A percentile compares a stretch with the other conserved stretches of the same genome.
Conservation (phyloP, 2,113 vertebrate genomes). For the Urocitellus parryii region DNA sequence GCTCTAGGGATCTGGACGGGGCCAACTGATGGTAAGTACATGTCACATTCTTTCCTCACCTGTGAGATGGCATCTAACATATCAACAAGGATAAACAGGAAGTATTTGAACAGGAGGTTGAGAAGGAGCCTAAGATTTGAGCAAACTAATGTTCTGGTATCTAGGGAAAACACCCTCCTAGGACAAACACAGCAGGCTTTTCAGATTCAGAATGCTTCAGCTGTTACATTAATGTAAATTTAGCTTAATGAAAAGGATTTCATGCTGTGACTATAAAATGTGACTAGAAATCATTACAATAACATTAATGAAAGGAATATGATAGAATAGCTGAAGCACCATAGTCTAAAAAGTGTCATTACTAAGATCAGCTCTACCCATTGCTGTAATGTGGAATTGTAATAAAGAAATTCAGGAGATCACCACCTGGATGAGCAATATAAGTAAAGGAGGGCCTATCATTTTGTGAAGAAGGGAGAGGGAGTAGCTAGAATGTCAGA, state of each 20-base stretch:
- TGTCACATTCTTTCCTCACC: background rate
- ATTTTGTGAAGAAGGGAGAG: background rate
- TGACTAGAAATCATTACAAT: conserved; percentile 50
- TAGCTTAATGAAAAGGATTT: conserved; percentile 57
- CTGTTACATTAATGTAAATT: conserved; percentile 23
- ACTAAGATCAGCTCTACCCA: background rate
- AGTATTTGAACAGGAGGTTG: background rate
- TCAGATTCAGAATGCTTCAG: background rate
- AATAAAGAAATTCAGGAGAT: background rate
- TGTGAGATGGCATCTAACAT: background rate
- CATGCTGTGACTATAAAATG: conserved; percentile 32
- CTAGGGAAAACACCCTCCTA: conserved; percentile 19
- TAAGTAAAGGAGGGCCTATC: background rate
- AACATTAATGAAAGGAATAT: conserved; percentile 36
- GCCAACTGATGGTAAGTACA: background rate
- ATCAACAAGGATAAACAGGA: conserved; percentile 22
- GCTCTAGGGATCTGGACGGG: background rate
- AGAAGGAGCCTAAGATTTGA: conserved; percentile 34
- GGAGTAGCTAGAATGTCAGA: background rate
- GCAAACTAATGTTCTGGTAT: background rate
- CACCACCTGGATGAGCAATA: background rate
- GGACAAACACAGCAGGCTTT: conserved; percentile 29
- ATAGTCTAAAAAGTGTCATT: background rate
- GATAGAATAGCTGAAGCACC: background rate
- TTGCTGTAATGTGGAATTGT: background rate